phyloP scores from a whole-genome alignment of 2,888 invertebrate species.

The Ornithoptera priamus region DNA sequence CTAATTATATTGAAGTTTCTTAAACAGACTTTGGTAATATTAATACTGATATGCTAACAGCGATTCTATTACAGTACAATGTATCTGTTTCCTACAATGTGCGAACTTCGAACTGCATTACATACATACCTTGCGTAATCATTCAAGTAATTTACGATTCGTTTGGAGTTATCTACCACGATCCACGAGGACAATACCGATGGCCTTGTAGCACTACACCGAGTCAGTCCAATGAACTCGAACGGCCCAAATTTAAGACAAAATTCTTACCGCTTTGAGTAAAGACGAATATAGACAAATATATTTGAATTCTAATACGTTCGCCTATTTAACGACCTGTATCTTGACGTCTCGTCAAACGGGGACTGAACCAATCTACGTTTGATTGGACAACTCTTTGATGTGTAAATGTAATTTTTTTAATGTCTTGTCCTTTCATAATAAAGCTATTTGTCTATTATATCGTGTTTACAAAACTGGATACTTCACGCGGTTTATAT shows the following conservation, averaged over 20 bases:
- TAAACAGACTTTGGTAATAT: too few relatives aligned
- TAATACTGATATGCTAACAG: too few relatives aligned
- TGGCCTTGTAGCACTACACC: conserved; percentile 57
- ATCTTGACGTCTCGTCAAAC: conserved; percentile 24
- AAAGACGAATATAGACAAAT: conserved; percentile 39
- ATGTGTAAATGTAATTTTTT: conserved; percentile 21
- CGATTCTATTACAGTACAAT: neutral
- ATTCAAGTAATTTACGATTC: conserved; percentile 11
- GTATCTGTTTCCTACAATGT: neutral
- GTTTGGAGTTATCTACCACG: conserved; percentile 34
- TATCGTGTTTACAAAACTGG: neutral
- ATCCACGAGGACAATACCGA: conserved; percentile 51
- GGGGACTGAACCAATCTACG: conserved; percentile 19
- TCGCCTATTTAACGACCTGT: conserved; percentile 27
- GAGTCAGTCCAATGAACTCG: conserved; percentile 52
- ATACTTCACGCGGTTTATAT: neutral
- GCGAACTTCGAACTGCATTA: neutral
- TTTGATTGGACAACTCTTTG: conserved; percentile 23
- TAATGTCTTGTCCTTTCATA: neutral
- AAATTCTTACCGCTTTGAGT: conserved; percentile 46
- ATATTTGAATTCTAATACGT: conserved; percentile 34
- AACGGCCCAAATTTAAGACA: conserved; percentile 52
- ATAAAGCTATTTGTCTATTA: neutral
- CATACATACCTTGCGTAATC: conserved; percentile 1
- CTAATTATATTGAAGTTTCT: too few relatives aligned